These are phyloP conservation scores for Mustela nigripes DNA, from an alignment of 2,113 vertebrate genomes.

Conservation along the genomic window DNA sequence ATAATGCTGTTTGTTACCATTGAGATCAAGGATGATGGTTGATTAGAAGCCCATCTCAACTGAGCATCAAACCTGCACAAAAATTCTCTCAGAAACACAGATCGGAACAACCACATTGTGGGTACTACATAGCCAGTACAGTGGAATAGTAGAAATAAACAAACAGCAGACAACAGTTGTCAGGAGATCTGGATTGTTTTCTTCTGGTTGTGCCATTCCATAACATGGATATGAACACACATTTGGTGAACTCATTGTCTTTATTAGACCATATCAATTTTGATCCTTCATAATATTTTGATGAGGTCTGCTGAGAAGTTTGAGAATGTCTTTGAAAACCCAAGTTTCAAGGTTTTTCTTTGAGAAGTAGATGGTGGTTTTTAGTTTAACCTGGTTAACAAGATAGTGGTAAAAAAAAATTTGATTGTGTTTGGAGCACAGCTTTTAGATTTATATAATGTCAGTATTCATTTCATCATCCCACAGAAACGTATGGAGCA, in stretches of 20 bases:
- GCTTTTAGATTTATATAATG: neutral
- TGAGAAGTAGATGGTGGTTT: neutral
- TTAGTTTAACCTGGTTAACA: neutral
- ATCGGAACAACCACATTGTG: neutral
- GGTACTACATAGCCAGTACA: neutral
- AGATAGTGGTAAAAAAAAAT: neutral
- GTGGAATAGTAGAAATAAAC: neutral
- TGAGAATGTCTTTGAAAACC: neutral
- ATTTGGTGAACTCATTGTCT: neutral
- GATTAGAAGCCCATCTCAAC: neutral
- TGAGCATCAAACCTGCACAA: neutral
- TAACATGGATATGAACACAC: neutral
- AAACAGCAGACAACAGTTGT: neutral
- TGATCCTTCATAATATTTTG: neutral
- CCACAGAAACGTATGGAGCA: neutral
- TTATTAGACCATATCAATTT: neutral
- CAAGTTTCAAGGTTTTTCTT: neutral
- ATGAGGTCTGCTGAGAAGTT: neutral
- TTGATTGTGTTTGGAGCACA: neutral
- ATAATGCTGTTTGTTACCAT: neutral
- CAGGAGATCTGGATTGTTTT: neutral
- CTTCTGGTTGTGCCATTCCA: fast-evolving
- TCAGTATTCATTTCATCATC: neutral
- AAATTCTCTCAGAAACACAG: neutral
- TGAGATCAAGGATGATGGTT: neutral